These are phyloP conservation scores for Aspidapion aeneum DNA, from an alignment of 2,888 invertebrate genomes.

Conservation along the genomic window DNA sequence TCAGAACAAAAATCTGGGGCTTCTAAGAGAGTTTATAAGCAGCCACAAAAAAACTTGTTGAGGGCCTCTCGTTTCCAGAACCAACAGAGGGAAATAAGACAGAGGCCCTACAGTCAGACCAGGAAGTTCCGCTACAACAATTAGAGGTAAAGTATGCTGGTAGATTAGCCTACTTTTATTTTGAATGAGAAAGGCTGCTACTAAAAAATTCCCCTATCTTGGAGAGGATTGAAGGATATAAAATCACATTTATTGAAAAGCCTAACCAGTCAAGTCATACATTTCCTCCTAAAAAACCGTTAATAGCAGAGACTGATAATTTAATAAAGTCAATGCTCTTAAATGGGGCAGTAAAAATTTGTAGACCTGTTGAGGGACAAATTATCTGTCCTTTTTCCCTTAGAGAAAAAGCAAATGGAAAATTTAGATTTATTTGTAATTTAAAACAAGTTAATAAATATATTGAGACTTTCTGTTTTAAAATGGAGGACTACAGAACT, in stretches of 20 bases:
- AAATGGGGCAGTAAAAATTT: not conserved
- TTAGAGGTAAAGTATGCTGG: not conserved
- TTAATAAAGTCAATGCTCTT: not conserved
- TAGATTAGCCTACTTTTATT: not conserved
- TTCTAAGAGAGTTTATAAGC: too few species aligned
- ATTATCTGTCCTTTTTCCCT: constrained; percentile 27
- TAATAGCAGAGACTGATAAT: not conserved
- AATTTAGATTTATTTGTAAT: constrained; percentile 28
- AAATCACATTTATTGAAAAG: not conserved
- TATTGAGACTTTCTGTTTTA: constrained; percentile 29
- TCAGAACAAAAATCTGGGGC: too few species aligned
- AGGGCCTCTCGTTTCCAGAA: not conserved
- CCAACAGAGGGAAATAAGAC: not conserved
- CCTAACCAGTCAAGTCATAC: not conserved
- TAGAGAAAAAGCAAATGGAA: constrained; percentile 22
- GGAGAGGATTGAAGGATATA: not conserved
- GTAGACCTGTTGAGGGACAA: constrained; percentile 13
- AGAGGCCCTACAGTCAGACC: not conserved
- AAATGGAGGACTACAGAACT: constrained; percentile 31
- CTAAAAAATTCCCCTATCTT: not conserved
- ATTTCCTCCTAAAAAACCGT: not conserved
- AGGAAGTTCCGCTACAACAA: not conserved
- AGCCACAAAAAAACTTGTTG: not conserved
- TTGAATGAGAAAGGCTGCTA: not conserved
- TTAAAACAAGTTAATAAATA: constrained; percentile 27